Base-by-base conservation (phyloP, 2,888 invertebrate species). In the Drosophila ezoana region DNA sequence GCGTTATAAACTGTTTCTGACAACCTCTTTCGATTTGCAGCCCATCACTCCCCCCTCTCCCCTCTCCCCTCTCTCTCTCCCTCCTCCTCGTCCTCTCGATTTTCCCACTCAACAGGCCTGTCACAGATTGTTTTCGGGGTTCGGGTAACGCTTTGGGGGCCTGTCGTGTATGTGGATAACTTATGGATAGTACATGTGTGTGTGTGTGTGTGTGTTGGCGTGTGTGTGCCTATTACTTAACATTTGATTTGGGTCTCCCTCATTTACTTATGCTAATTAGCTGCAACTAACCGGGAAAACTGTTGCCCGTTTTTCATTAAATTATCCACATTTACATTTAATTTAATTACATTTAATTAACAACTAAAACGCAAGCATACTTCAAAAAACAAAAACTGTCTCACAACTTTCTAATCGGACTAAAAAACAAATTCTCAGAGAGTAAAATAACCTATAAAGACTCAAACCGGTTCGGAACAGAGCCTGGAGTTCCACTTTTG, bases 1-100 rank as follows among this genome's bases (percentile, higher is more conserved):
- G 89, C 85, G 85, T 68, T 84, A 70, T 87, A 84, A 89, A 87
- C 87, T 81, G 85, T 84, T 77, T 84, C 64, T 84, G 87, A 89
- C 85, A 83, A 70, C 72, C 72, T 71, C 63, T 62, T 49, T 62
- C 66, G 63, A 57, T 64, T 64, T 47, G 48, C 49, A 38, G 10
- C 13, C 20, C n/a, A n/a, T n/a, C 48, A 1, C 38, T 32, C 4
- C 5, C 23, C 10, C 16, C 20, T 8, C 41, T 13, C 4, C 48
- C 1, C 38, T 32, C 4, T 5, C 23, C 10, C 16, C 20, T 8
- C 41, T 13, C 4, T 10, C 2, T 8, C 6, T 2, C 18, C 10
- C 13, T 5, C 11, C 40, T 1, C 13, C 13, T 37, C 10, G 0
- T 20, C 4, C 35, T 9, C n/a, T 0, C 14, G 4, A 32, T 32